These are phyloP conservation scores for Drosophila multiciliata DNA, from an alignment of 2,888 invertebrate genomes.

Conservation along the genomic window DNA sequence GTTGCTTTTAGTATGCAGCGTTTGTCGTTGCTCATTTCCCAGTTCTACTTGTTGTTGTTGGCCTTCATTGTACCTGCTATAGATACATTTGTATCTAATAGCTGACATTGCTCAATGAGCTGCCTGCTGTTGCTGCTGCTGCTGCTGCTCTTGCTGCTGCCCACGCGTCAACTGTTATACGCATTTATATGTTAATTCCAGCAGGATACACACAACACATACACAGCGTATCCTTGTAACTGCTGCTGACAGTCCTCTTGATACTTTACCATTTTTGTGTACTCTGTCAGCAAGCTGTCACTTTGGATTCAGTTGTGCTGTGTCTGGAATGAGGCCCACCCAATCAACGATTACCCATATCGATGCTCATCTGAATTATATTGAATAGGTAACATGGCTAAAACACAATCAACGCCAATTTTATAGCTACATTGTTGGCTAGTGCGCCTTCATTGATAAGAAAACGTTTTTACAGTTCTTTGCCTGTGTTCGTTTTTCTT, in stretches of 20 bases:
- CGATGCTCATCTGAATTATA: conserved; percentile 36
- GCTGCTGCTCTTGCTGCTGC: conserved; percentile 9
- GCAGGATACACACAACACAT: conserved; percentile 33
- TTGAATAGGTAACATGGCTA: conserved; percentile 14
- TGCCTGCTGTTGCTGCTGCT: conserved; percentile 11
- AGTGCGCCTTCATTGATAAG: conserved; percentile 49
- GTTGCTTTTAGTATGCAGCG: conserved; percentile 63
- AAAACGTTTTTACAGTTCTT: conserved; percentile 46
- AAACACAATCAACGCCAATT: conserved; percentile 37
- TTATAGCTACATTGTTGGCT: conserved; percentile 44
- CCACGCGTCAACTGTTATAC: conserved; percentile 60
- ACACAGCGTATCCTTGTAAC: conserved; percentile 23
- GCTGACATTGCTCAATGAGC: conserved; percentile 46
- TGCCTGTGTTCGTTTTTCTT: background rate
- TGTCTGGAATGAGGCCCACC: background rate
- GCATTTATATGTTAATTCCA: conserved; percentile 71
- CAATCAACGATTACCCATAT: conserved; percentile 5
- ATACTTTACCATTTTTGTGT: conserved; percentile 8
- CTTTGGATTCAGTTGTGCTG: conserved; percentile 13
- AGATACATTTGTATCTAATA: conserved; percentile 57
- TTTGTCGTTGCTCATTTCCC: conserved; percentile 42
- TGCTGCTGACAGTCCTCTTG: background rate
- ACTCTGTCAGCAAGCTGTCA: conserved; percentile 22
- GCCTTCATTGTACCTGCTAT: conserved; percentile 50
- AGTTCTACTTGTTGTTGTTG: conserved; percentile 29